Evolutionary conservation across 2,888 invertebrate genomes (phyloP).

Genomic region (Drosophila merina): DNA sequence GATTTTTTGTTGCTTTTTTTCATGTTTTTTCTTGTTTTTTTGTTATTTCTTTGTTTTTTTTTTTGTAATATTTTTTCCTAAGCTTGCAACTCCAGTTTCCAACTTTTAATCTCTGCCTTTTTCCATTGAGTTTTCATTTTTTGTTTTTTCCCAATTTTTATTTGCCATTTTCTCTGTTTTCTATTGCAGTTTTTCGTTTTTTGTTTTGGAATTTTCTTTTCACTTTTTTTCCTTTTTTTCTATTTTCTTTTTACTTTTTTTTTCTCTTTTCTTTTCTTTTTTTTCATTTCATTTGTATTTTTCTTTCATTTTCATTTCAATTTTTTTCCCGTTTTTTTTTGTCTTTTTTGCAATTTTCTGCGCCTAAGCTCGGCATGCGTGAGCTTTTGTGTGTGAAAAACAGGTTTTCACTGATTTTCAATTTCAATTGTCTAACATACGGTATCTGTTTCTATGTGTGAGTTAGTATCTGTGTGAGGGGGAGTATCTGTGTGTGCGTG

Average conservation of each 20-base stretch:
- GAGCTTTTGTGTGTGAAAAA: slow-evolving; percentile 63
- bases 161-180: slow-evolving; percentile 44
- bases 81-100: slow-evolving; percentile 13
- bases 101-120: slow-evolving; percentile 24
- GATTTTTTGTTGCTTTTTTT: not conserved
- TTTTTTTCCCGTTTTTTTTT: not conserved
- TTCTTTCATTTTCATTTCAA: not conserved
- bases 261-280: slow-evolving; percentile 34
- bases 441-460: not conserved
- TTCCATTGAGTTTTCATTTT: slow-evolving; percentile 16
- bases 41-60: not conserved
- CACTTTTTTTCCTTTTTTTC: slow-evolving; percentile 8
- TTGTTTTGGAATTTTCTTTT: slow-evolving; percentile 44
- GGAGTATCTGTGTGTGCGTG: slow-evolving; percentile 35
- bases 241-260: slow-evolving; percentile 35
- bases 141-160: slow-evolving; percentile 39
- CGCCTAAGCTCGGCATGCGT: slow-evolving; percentile 48
- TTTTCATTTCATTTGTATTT: slow-evolving; percentile 6
- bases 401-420: slow-evolving; percentile 74
- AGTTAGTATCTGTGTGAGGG: not conserved
- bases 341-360: slow-evolving; percentile 35
- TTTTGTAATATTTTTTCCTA: not conserved
- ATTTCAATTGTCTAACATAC: slow-evolving; percentile 67
- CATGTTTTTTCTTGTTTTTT: not conserved
- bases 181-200: slow-evolving; percentile 22